These are phyloP conservation scores for Rhegmatorhina hoffmannsi DNA, from an alignment of 2,113 vertebrate species.

Conservation along the genomic window DNA sequence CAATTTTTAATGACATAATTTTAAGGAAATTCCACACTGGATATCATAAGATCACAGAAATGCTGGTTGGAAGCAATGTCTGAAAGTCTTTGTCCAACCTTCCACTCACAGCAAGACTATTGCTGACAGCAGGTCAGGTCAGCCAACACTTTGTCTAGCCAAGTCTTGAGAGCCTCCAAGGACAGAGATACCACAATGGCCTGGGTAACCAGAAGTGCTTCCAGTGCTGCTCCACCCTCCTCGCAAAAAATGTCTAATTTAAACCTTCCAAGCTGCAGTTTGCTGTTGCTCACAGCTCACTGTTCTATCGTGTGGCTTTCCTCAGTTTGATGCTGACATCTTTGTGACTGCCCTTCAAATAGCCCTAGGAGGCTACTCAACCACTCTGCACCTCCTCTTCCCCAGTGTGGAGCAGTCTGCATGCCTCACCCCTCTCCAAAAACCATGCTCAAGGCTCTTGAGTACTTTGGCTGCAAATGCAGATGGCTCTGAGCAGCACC, in stretches of 20 bases:
- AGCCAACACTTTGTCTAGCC: constrained; percentile 45
- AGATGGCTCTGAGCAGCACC: not conserved
- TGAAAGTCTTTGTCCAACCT: not conserved
- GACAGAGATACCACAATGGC: constrained; percentile 8
- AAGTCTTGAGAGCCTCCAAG: constrained; percentile 38
- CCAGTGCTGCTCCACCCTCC: constrained; percentile 52
- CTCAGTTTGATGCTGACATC: not conserved
- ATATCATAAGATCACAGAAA: constrained; percentile 59
- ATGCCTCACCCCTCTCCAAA: not conserved
- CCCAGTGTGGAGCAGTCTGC: not conserved
- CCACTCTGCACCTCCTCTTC: not conserved
- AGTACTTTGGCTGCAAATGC: not conserved
- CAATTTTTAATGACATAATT: constrained; percentile 48
- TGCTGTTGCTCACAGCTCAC: not conserved
- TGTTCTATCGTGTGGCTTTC: not conserved
- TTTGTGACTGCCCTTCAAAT: not conserved
- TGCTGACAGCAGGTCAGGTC: constrained; percentile 21
- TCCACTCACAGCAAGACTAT: not conserved
- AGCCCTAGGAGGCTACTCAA: not conserved
- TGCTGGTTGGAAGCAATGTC: not conserved
- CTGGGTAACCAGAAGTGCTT: constrained; percentile 32
- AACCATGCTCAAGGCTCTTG: accelerated
- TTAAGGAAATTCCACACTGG: constrained; percentile 61
- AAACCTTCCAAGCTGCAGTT: constrained; percentile 20
- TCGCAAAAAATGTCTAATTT: not conserved